Percentiles rank a stretch among this genome's conserved stretches.
These are phyloP conservation scores for Lepus oiostolus DNA, from an alignment of 2,797 vertebrate species.

Conservation along the genomic window DNA sequence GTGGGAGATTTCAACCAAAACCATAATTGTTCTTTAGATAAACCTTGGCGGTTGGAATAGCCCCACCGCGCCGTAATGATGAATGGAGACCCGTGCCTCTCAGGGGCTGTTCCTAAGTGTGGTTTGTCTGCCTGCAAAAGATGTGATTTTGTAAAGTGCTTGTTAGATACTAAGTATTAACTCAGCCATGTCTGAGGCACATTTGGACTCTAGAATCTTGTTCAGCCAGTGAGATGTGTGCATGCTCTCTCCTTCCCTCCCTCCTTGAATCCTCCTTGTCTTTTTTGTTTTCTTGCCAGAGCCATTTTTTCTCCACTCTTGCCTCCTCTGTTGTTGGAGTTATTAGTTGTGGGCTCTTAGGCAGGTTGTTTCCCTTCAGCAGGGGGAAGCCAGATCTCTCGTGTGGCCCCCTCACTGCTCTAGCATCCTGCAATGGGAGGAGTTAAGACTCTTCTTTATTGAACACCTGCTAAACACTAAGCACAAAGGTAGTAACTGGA, in stretches of 20 bases:
- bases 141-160: slow-evolving; percentile 14
- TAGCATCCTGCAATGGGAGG: not conserved
- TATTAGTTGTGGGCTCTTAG: not conserved
- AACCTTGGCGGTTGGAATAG: not conserved
- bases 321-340: not conserved
- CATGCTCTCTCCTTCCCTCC: too few relatives aligned
- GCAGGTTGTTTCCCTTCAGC: not conserved
- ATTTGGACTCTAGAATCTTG: not conserved
- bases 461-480: not conserved
- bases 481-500: not conserved
- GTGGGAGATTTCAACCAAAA: slow-evolving; percentile 42
- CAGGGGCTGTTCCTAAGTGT: not conserved
- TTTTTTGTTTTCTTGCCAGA: not conserved
- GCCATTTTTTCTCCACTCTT: not conserved
- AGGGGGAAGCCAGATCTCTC: not conserved
- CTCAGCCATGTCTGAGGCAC: not conserved
- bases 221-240: not conserved
- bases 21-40: not conserved
- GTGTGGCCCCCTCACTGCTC: not conserved
- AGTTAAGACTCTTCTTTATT: not conserved
- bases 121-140: slow-evolving; percentile 37
- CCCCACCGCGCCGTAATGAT: not conserved
- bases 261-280: too few relatives aligned
- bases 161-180: not conserved
- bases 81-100: not conserved